These are phyloP conservation scores for Orthonyx spaldingii DNA, from an alignment of 2,113 vertebrate species.

Conservation along the genomic window DNA sequence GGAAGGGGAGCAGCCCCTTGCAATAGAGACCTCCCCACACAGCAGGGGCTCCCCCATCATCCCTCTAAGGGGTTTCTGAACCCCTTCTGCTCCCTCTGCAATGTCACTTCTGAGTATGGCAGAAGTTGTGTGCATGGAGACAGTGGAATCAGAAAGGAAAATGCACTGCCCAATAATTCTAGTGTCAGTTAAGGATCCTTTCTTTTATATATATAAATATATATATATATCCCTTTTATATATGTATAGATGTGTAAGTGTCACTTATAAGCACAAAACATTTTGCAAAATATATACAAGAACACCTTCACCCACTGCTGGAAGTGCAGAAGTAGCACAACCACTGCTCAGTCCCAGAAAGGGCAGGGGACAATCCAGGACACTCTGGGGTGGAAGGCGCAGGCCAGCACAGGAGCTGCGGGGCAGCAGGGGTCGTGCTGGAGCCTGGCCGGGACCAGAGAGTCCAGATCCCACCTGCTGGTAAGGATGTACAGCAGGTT, in stretches of 20 bases:
- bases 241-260: background rate
- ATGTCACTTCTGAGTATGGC: background rate
- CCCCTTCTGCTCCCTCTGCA: background rate
- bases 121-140: background rate
- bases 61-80: accelerated
- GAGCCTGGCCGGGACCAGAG: background rate
- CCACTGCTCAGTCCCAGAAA: background rate
- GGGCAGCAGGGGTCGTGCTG: accelerated
- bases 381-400: accelerated
- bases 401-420: accelerated
- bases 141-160: background rate
- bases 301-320: background rate
- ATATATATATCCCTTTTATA: background rate
- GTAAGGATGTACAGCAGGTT: accelerated
- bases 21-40: accelerated
- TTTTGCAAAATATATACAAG: background rate
- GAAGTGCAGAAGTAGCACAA: background rate
- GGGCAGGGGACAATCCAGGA: accelerated
- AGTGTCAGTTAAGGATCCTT: slow-evolving; percentile 14
- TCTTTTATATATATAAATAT: background rate
- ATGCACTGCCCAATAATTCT: background rate
- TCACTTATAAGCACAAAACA: background rate
- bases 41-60: accelerated
- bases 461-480: background rate
- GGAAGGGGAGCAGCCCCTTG: background rate